A percentile compares a stretch with the other conserved stretches of the same genome.
phyloP scores from a whole-genome alignment of 2,797 vertebrate genomes.

The Botia kubotai region DNA sequence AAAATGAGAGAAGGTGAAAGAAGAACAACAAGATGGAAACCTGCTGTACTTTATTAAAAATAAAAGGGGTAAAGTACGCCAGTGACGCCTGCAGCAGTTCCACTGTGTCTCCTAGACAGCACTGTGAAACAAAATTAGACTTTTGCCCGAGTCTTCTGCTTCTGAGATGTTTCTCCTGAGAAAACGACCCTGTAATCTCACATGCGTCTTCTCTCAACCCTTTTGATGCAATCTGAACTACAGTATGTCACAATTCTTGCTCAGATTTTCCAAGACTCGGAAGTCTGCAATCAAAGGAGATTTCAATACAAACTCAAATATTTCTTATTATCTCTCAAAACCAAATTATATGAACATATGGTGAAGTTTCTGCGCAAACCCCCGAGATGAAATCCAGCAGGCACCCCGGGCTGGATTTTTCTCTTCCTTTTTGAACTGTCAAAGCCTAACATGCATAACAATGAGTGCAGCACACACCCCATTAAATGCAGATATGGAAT shows the following conservation, averaged over 20 bases:
- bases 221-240: not conserved
- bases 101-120: not conserved
- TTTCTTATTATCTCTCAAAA: not conserved
- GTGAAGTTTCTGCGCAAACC: not conserved
- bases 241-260: not conserved
- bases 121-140: not conserved
- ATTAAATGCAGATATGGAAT: conserved; percentile 42
- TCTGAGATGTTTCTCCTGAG: not conserved
- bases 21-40: not conserved
- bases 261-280: not conserved
- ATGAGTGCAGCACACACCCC: conserved; percentile 5
- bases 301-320: not conserved
- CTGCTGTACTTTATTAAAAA: not conserved
- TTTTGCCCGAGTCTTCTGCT: not conserved
- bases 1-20: conserved; percentile 13
- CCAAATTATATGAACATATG: too few species aligned
- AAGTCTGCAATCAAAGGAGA: not conserved
- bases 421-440: not conserved
- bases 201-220: not conserved
- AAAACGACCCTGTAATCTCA: not conserved
- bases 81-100: not conserved
- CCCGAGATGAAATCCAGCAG: not conserved
- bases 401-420: not conserved
- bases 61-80: not conserved
- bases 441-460: conserved; percentile 23